phyloP scores from a whole-genome alignment of 2,797 vertebrate species.

The Monodelphis domestica region DNA sequence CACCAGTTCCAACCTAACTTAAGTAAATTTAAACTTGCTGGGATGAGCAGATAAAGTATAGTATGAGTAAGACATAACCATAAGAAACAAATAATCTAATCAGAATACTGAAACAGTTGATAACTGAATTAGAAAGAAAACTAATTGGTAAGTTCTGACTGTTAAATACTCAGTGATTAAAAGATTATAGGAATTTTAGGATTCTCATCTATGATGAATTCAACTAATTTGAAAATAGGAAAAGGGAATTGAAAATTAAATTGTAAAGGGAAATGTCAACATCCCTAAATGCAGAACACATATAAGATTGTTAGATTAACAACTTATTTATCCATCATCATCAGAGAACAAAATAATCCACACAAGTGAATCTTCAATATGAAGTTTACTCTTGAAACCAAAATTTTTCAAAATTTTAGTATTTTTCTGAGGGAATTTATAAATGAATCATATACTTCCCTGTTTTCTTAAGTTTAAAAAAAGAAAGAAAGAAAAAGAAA shows the following conservation, averaged over 20 bases:
- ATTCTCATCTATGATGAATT: not conserved
- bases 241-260: not conserved
- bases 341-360: not conserved
- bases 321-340: not conserved
- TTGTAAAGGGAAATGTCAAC: not conserved
- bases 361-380: not conserved
- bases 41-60: not conserved
- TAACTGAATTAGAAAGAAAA: not conserved
- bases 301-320: not conserved
- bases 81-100: not conserved
- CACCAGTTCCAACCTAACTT: not conserved
- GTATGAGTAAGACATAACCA: not conserved
- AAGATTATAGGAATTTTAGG: not conserved
- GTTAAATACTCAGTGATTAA: not conserved
- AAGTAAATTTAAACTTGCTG: not conserved
- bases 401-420: not conserved
- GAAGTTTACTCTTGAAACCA: not conserved
- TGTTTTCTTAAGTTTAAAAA: not conserved
- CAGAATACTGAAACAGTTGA: not conserved
- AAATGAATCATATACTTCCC: not conserved
- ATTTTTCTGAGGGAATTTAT: not conserved
- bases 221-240: not conserved
- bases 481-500: too few relatives aligned
- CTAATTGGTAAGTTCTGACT: not conserved
- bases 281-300: not conserved